phyloP scores from a whole-genome alignment of 2,888 invertebrate species.

The Embidobia sp. region DNA sequence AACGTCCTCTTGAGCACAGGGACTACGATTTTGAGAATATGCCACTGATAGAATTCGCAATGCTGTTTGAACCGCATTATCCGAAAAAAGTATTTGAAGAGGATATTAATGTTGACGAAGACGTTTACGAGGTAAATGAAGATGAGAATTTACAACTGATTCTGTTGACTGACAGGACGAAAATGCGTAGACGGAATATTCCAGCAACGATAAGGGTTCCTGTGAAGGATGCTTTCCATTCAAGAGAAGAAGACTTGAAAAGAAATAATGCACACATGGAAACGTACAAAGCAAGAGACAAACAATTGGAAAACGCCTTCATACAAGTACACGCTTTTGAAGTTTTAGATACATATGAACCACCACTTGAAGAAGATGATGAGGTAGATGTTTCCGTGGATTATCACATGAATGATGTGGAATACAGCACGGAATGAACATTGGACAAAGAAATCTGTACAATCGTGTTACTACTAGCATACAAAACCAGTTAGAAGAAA shows the following conservation, averaged over 20 bases:
- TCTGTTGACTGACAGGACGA: slow-evolving; percentile 1
- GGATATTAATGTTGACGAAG: slow-evolving; percentile 8
- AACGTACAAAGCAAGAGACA: slow-evolving; percentile 18
- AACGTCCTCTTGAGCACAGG: background rate
- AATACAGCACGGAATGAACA: slow-evolving; percentile 14
- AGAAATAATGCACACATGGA: slow-evolving; percentile 16
- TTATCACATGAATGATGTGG: slow-evolving; percentile 10
- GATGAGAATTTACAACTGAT: slow-evolving; percentile 12
- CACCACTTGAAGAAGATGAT: slow-evolving; percentile 1
- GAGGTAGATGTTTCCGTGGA: background rate
- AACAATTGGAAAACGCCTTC: slow-evolving; percentile 19
- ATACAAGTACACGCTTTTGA: slow-evolving; percentile 23
- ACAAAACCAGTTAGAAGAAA: slow-evolving; percentile 5
- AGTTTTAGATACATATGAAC: slow-evolving; percentile 25
- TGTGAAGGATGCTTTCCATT: too few relatives aligned
- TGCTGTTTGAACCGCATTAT: slow-evolving; percentile 10
- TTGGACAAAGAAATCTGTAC: slow-evolving; percentile 6
- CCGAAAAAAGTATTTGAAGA: slow-evolving; percentile 2
- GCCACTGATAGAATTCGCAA: slow-evolving; percentile 29
- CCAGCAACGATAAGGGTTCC: slow-evolving; percentile 9
- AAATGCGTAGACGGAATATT: slow-evolving; percentile 11
- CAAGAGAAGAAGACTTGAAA: slow-evolving; percentile 17
- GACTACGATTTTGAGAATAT: slow-evolving; percentile 16
- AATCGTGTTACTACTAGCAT: slow-evolving; percentile 21
- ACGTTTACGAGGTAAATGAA: background rate